A percentile compares a stretch with the other conserved stretches of the same genome.
phyloP scores from a whole-genome alignment of 2,797 vertebrate species.

The Tokudaia muenninki region DNA sequence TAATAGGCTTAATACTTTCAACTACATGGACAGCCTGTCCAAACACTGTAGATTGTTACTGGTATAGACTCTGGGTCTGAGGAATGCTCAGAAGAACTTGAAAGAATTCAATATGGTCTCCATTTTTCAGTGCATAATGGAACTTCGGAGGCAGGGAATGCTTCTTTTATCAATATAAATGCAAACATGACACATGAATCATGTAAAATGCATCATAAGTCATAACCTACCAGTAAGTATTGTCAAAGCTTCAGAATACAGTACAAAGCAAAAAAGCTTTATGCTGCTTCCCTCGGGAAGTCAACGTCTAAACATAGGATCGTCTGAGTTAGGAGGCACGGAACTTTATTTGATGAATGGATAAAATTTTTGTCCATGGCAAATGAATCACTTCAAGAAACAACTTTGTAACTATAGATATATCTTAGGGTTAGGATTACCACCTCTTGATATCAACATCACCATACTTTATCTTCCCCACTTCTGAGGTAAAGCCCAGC shows the following conservation, averaged over 20 bases:
- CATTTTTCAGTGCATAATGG: slow-evolving; percentile 81
- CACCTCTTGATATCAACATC: not conserved
- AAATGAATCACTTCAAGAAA: not conserved
- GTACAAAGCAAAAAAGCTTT: not conserved
- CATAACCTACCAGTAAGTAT: slow-evolving; percentile 58
- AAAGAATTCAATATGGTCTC: slow-evolving; percentile 82
- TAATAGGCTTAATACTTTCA: slow-evolving; percentile 67
- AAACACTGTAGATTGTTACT: slow-evolving; percentile 67
- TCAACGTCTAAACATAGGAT: slow-evolving; percentile 6
- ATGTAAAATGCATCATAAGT: slow-evolving; percentile 75
- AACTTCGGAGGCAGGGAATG: slow-evolving; percentile 60
- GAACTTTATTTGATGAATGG: not conserved
- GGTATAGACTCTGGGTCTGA: slow-evolving; percentile 75
- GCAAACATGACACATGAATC: slow-evolving; percentile 66
- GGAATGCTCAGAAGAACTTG: slow-evolving; percentile 66
- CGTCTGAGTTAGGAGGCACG: not conserved
- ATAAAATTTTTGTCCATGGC: not conserved
- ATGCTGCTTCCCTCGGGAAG: not conserved
- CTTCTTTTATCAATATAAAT: slow-evolving; percentile 78
- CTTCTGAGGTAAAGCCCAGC: not conserved
- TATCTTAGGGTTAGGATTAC: not conserved
- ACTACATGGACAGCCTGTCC: slow-evolving; percentile 72
- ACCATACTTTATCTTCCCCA: not conserved
- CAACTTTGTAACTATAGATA: not conserved
- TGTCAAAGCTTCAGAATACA: slow-evolving; percentile 54